Evolutionary conservation across 2,797 vertebrate genomes (phyloP), one percentile per base, ranked within the genome.

Genomic region (Gymnopithys bicolor): DNA sequence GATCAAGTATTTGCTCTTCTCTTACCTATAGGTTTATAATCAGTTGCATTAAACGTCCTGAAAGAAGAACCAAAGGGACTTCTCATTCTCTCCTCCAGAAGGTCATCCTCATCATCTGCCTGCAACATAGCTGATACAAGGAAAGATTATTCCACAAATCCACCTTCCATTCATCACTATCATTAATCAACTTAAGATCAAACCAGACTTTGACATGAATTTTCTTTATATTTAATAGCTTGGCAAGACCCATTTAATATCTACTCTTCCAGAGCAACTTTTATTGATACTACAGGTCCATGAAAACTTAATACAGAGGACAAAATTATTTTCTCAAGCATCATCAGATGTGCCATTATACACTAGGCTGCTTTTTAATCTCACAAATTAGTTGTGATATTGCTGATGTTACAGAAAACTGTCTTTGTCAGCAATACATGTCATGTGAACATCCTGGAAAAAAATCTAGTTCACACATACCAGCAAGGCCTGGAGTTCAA

Each of bases 41-140:
- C 99, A 13, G 99, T 99, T 93, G 99, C 99, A 93, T 99, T 99
- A 94, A 99, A 99, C 43, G 99, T 99, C 91, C 99, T 98, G 96
- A 99, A 99, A 24, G 99, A 99, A 32, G 99, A 99, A 41, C 99
- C 99, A 90, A 99, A 99, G 1, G 99, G 99, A 95, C 99, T 99
- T 96, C 99, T 99, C 99, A 99, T 99, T 97, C 99, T 99, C 97
- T 99, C 99, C 96, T 99, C 99, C 97, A 99, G 98, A 96, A 99
- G 98, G 95, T 99, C 99, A 48, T 99, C 99, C 95, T 99, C 99
- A 90, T 99, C 99, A 84, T 99, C 99, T 32, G 99, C 99, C 96
- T 99, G 99, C 86, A 99, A 94, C 99, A 99, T 99, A 80, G 99
- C 99, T 99, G 95, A 77, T 94, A 93, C 82, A 68, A 93, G 48